Base-by-base conservation (phyloP, 2,888 invertebrate species). In the Seira musarum region DNA sequence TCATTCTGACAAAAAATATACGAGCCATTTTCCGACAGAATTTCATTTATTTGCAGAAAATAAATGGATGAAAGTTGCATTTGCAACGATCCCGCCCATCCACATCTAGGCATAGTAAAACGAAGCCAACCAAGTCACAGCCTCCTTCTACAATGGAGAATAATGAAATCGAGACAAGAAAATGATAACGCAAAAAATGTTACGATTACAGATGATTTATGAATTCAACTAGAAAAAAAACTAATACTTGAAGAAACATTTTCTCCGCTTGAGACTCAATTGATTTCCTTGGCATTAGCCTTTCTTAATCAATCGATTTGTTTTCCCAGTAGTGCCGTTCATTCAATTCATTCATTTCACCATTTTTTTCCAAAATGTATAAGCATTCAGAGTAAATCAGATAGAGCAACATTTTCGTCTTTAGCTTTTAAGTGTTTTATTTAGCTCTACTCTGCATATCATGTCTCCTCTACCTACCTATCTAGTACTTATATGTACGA, bases 251-350 rank as follows among this genome's bases (percentile, higher is more conserved):
- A 8, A 60, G 60, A 22, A 60, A 21, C 60, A 60, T 22, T 60
- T 22, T 22, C 10, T 60, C 2, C 49, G 60, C n/a, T 60, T 21
- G 3, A 21, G 64, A 5, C 15, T 10, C 30, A 64, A 64, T 64
- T 64, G 64, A 64, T 64, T 64, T 64, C 30, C 5, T 21, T 64
- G 25, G 64, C 61, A 61, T 21, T 61, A 61, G 35, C 64, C 60
- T 60, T 21, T 2, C 22, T 60, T 60, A 60, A 60, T 60, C 60
- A 60, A 60, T 60, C 60, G 60, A 60, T 60, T 60, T 60, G 60
- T 60, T 60, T 60, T 21, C 60, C 60, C 19, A 60, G 60, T 21
- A 60, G 60, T 60, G 60, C 53, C 53, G 53, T 53, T 53, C 15
- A 13, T 17, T 53, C 53, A 53, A 5, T 60, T 3, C 49, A 8